Evolutionary conservation across 2,888 invertebrate species (phyloP), one percentile per base, ranked within the genome.

Genomic region (Hyposoter didymator): DNA sequence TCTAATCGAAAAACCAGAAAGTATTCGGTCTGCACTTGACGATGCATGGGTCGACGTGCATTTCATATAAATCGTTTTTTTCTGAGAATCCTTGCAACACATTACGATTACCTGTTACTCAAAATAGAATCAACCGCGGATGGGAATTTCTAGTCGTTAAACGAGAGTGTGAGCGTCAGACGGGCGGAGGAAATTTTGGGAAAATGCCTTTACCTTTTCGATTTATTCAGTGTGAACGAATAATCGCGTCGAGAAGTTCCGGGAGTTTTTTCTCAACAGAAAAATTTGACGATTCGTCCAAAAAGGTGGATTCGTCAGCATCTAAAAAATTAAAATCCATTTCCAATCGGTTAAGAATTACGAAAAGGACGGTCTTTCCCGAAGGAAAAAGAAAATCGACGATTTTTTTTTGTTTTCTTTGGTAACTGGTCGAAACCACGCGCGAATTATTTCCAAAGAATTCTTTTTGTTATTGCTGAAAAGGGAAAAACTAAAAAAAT

Each of bases 1-100:
- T 81, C 72, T 66, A 80, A 22, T 70, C 43, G 35, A 74, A 74
- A 81, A 55, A 35, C 28, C 35, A 59, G 55, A 59, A 81, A 64
- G 62, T 17, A 80, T 70, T 14, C 45, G 22, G 32, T 39, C 52
- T 67, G 28, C 59, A 59, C 59, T 59, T 5, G n/a, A 22, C 28
- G 70, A 47, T 76, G 22, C 55, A 52, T 39, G 35, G 32, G 7
- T 22, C 8, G 17, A 69, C 67, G 67, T 52, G 19, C 66, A 69
- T 12, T 12, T 62, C 19, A 43, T 52, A 62, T 47, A 69, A 67
- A 75, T 49, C 62, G 32, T 22, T 64, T 28, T 7, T 76, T 8
- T 72, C 66, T 22, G n/a, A 14, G 75, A 80, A 84, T 45, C 55
- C 17, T 64, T 69, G 22, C 22, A 35, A 55, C 55, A 22, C 43